phyloP scores from a whole-genome alignment of 2,888 invertebrate species.

The Acleris laterana region DNA sequence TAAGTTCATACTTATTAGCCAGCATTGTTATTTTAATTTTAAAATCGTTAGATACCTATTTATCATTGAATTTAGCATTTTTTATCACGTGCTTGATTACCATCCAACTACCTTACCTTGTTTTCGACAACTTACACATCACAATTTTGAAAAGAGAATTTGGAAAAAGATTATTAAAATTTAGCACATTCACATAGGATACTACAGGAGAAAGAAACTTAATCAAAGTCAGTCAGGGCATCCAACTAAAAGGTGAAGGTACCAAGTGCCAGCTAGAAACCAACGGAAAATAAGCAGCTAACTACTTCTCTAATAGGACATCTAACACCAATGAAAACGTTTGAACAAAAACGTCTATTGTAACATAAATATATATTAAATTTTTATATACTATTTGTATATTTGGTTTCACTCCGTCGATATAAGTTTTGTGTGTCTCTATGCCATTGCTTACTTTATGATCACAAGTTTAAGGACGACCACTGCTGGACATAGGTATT shows the following conservation, averaged over 20 bases:
- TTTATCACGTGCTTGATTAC: background rate
- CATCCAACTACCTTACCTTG: constrained; percentile 14
- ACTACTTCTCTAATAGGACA: constrained; percentile 74
- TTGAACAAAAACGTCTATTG: constrained; percentile 47
- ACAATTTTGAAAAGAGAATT: constrained; percentile 18
- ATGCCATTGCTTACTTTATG: no score
- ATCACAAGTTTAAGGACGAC: no score
- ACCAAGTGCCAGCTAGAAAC: constrained; percentile 81
- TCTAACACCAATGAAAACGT: constrained; percentile 64
- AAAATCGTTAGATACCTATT: background rate
- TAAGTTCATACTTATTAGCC: constrained; percentile 6
- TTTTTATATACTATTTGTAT: constrained; percentile 47
- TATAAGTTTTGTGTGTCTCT: constrained; percentile 22
- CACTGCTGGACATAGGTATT: no score
- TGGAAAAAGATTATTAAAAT: constrained; percentile 23
- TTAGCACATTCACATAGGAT: constrained; percentile 62
- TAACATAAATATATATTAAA: constrained; percentile 48
- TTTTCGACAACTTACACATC: constrained; percentile 3
- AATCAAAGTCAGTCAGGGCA: constrained; percentile 62
- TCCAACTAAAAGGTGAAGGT: constrained; percentile 75
- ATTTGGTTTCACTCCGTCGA: constrained; percentile 54
- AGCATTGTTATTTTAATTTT: constrained; percentile 1
- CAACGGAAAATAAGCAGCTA: constrained; percentile 76
- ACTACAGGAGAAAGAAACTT: constrained; percentile 70
- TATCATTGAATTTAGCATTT: constrained; percentile 5